phyloP scores from a whole-genome alignment of 1,140 invertebrate genomes.

The Eriocheir sinensis region DNA sequence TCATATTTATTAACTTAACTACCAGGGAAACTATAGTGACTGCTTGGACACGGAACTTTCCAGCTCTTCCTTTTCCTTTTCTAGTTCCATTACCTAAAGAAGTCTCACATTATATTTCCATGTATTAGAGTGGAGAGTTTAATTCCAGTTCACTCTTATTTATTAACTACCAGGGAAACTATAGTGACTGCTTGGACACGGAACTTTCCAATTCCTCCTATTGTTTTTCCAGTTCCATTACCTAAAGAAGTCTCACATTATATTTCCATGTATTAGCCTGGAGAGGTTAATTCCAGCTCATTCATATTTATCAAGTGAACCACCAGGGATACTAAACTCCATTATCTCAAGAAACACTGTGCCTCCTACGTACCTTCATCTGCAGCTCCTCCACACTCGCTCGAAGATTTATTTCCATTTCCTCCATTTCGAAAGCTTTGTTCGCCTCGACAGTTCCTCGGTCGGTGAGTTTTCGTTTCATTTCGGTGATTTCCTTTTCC shows the following conservation, averaged over 20 bases:
- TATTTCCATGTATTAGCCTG: neutral
- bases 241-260: conserved; percentile 65
- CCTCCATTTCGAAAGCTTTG: conserved; percentile 79
- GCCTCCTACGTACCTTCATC: conserved; percentile 54
- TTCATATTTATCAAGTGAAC: neutral
- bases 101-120: neutral
- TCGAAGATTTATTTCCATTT: conserved; percentile 81
- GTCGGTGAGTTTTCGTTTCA: conserved; percentile 86
- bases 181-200: conserved; percentile 80
- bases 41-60: conserved; percentile 82
- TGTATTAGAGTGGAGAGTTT: neutral
- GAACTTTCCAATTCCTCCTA: conserved; percentile 83
- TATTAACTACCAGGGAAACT: neutral
- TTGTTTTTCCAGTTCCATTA: conserved; percentile 76
- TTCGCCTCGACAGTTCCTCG: conserved; percentile 85
- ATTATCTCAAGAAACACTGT: neutral
- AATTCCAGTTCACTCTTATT: neutral
- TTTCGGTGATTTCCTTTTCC: conserved; percentile 82
- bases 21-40: neutral
- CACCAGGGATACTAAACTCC: neutral
- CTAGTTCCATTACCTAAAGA: conserved; percentile 78
- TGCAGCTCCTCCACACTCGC: conserved; percentile 82
- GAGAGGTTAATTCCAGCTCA: neutral
- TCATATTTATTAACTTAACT: neutral
- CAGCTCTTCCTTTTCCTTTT: conserved; percentile 81